Evolutionary conservation across 2,797 vertebrate genomes (phyloP), one percentile per base, ranked within the genome.

Genomic region (Nasua narica): DNA sequence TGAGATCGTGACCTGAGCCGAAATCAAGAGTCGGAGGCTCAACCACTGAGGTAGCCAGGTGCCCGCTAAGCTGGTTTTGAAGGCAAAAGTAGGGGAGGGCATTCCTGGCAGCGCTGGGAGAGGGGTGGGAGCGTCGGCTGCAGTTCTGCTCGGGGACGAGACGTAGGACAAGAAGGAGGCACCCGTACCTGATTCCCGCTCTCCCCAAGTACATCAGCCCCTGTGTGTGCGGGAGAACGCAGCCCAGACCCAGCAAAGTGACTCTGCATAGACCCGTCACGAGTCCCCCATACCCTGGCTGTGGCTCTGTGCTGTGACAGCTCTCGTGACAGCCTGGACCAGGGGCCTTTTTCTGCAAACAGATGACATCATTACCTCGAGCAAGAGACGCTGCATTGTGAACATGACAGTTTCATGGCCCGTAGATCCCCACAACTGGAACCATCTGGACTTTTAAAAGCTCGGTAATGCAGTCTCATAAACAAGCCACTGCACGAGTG

Each of bases 401-500:
- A 95, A 54, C 48, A 48, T 91, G 87, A 65, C 52, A 60, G 90
- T 62, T 97, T 95, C 90, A 90, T 40, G 23, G 37, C 58, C 84
- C 32, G 10, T 23, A 67, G 74, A 79, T 81, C 50, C 77, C 70
- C 77, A 95, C 23, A 56, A 83, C 90, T 77, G 70, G 84, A 90
- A 60, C 81, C 93, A 87, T 87, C 91, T 96, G 93, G 93, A 52
- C 35, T 87, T 74, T 76, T 46, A 62, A 79, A 93, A 90, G 76
- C 50, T 18, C 35, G 23, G 62, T n/a, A 37, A 87, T 43, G 3
- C 19, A 40, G 3, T 21, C 19, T 70, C 5, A 7, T 90, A 79
- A 88, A 93, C 70, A 77, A 54, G 37, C 27, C 25, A 54, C 48
- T 32, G 50, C 37, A 25, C 19, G 86, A 81, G 62, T 76, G 0